Base-by-base conservation (phyloP, 1,140 invertebrate genomes). In the Caerostris extrusa region DNA sequence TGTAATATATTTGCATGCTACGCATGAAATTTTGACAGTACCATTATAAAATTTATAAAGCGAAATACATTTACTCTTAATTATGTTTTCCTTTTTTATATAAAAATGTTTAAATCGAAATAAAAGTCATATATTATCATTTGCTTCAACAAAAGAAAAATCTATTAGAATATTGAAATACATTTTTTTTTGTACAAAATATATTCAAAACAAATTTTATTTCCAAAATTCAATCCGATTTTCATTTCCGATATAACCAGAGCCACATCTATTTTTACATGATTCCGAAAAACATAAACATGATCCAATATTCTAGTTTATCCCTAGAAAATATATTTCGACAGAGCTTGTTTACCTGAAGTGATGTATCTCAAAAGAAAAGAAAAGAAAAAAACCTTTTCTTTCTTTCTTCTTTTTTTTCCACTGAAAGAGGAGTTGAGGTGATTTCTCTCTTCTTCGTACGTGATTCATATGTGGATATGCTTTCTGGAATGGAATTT, bases 291-390 rank as follows among this genome's bases (percentile, higher is more conserved):
- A 77, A 77, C 71, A 77, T 77, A 77, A 50, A 53, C 34, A 12
- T 77, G 71, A 77, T 77, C 71, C 50, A 77, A 77, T 77, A 77
- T 77, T 77, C 71, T 17, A 50, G 71, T 77, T 77, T 77, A 53
- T 14, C 19, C 50, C 6, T 50, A 67, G 3, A 50, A 77, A 77
- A 77, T 77, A 77, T 53, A 77, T 53, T 77, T 77, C 34, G 71
- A 77, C 71, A 12, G 53, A 77, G 71, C 71, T 50, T 77, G 34
- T 77, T 77, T 77, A 77, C 71, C 71, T 77, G 71, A 77, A 77
- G 19, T 7, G 67, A 7, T 50, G 3, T 53, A 17, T 12, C 50
- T 53, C 8, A 53, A 14, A 50, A 53, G 34, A 12, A 0, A 50
- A 53, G 6, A 50, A 53, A 50, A 12, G 5, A 3, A 5, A 5